Percentiles rank a stretch among this genome's conserved stretches.
Evolutionary conservation across 1,140 invertebrate genomes (phyloP).

Genomic region (Caenorhabditis tropicalis): DNA sequence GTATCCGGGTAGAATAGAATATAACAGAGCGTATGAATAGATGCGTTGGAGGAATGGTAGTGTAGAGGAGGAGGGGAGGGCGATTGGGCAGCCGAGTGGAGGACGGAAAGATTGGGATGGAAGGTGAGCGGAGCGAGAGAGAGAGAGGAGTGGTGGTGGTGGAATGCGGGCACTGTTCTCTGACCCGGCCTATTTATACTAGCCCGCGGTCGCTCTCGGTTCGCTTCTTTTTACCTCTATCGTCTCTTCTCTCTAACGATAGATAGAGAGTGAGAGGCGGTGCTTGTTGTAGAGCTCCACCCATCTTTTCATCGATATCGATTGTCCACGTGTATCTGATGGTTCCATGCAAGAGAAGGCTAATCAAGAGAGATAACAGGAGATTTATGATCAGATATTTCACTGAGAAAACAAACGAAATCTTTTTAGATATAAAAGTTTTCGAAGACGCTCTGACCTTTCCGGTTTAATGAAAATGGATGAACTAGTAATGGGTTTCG

Average conservation of each 20-base stretch:
- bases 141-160: conserved; percentile 1
- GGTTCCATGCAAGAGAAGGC: neutral
- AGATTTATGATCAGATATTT: neutral
- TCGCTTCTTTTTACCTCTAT: neutral
- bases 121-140: conserved; percentile 29
- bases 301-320: conserved; percentile 32
- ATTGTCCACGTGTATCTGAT: conserved; percentile 20
- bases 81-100: conserved; percentile 23
- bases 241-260: conserved; percentile 31
- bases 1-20: neutral
- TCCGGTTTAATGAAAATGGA: too few relatives aligned
- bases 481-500: too few relatives aligned
- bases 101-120: conserved; percentile 3
- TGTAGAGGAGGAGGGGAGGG: neutral
- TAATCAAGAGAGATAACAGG: neutral
- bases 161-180: conserved; percentile 43
- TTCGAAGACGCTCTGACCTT: too few relatives aligned
- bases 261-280: conserved; percentile 10
- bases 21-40: conserved; percentile 14
- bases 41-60: conserved; percentile 1
- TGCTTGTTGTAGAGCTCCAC: conserved; percentile 34
- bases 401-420: too few relatives aligned
- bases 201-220: conserved; percentile 29
- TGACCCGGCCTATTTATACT: conserved; percentile 40
- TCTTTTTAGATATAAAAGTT: too few relatives aligned